phyloP scores from a whole-genome alignment of 2,888 invertebrate genomes.

The Eurytoma adleriae region DNA sequence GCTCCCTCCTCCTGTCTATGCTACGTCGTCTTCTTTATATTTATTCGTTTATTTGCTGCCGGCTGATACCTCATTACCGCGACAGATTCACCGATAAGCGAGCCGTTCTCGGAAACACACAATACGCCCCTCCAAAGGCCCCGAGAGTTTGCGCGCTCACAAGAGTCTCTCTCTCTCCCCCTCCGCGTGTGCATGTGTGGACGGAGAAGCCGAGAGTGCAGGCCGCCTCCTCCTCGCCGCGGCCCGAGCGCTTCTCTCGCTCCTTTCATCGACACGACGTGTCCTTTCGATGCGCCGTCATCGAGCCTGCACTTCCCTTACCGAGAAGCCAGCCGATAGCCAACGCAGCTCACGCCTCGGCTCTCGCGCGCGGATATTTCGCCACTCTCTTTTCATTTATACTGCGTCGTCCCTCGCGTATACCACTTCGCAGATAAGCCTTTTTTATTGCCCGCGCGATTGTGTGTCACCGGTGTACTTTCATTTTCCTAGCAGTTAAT shows the following conservation, averaged over 20 bases:
- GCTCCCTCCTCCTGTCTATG: slow-evolving; percentile 44
- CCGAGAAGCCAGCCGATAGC: neutral
- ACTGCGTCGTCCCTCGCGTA: neutral
- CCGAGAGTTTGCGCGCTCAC: slow-evolving; percentile 42
- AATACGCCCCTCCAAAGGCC: slow-evolving; percentile 69
- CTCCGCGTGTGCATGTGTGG: neutral
- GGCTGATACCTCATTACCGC: slow-evolving; percentile 76
- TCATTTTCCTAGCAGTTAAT: too few relatives aligned
- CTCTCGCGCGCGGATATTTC: neutral
- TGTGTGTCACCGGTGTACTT: too few relatives aligned
- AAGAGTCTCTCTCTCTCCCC: slow-evolving; percentile 1
- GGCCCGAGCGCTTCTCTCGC: neutral
- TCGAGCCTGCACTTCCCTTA: slow-evolving; percentile 5
- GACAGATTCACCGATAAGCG: slow-evolving; percentile 76
- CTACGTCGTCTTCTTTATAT: slow-evolving; percentile 62
- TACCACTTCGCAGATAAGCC: too few relatives aligned
- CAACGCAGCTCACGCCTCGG: neutral
- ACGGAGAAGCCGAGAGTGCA: too few relatives aligned
- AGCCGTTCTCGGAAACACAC: slow-evolving; percentile 75
- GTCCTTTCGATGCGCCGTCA: slow-evolving; percentile 6
- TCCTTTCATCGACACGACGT: slow-evolving; percentile 26
- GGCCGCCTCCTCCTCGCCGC: neutral
- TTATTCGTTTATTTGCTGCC: slow-evolving; percentile 71
- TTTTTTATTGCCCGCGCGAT: too few relatives aligned
- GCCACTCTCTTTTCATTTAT: neutral